Percentiles rank a stretch among this genome's conserved stretches.
These are phyloP conservation scores for Apostichopus californicus DNA, from an alignment of 35 echinoderm and acorn worm genomes.

Conservation along the genomic window DNA sequence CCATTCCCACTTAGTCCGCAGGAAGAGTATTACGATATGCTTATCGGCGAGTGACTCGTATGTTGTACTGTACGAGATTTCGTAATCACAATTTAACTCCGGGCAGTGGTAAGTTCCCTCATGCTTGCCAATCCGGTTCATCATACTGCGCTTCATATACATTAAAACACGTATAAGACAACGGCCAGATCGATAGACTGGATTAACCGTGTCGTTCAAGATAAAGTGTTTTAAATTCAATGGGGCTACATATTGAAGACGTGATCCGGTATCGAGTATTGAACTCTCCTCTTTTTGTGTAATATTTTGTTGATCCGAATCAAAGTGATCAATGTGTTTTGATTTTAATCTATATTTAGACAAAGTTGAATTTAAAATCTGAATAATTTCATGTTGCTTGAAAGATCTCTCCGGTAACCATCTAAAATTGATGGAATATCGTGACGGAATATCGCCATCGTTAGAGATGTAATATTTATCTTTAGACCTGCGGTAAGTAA, in stretches of 20 bases:
- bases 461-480: not conserved
- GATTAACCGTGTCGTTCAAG: conserved; percentile 40
- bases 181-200: conserved; percentile 28
- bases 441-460: not conserved
- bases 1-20: conserved; percentile 52
- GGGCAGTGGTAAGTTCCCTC: conserved; percentile 47
- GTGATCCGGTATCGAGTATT: not conserved
- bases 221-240: conserved; percentile 25
- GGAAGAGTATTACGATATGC: conserved; percentile 35
- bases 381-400: not conserved
- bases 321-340: not conserved
- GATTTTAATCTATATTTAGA: not conserved
- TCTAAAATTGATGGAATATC: not conserved
- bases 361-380: not conserved
- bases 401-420: not conserved
- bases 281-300: not conserved
- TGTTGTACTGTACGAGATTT: conserved; percentile 27
- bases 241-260: not conserved
- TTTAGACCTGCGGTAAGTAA: not conserved
- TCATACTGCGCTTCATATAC: conserved; percentile 25
- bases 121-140: conserved; percentile 22
- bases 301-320: not conserved
- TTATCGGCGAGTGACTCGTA: conserved; percentile 40
- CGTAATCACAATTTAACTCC: conserved; percentile 29
- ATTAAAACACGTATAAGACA: conserved; percentile 43